phyloP scores from a whole-genome alignment of 2,113 vertebrate genomes.

The Elanus axillaris region DNA sequence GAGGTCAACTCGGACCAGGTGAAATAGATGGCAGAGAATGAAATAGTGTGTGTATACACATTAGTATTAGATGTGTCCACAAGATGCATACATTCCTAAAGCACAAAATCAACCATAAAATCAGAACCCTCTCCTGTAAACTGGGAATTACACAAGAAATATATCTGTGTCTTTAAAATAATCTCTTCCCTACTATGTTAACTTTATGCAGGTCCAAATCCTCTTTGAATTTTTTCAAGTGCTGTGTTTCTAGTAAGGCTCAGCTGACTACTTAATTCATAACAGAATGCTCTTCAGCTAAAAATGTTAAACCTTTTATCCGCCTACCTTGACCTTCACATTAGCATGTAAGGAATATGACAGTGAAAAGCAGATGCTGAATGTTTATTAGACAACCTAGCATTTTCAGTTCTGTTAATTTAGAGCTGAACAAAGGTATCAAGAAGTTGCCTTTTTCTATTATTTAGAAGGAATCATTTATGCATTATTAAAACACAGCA shows the following conservation, averaged over 20 bases:
- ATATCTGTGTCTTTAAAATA: neutral
- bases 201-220: neutral
- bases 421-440: neutral
- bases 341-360: neutral
- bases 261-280: neutral
- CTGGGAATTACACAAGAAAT: neutral
- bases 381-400: neutral
- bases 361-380: neutral
- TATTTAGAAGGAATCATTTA: neutral
- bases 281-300: neutral
- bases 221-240: neutral
- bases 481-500: neutral
- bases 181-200: neutral
- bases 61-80: neutral
- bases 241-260: neutral
- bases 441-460: neutral
- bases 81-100: neutral
- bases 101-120: neutral
- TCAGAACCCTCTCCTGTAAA: neutral
- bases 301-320: neutral
- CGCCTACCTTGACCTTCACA: neutral
- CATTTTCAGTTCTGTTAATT: neutral
- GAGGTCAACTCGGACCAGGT: neutral
- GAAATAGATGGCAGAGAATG: neutral
- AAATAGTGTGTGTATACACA: fast-evolving